Base-by-base conservation (phyloP, 37 sponge, comb jelly and placozoan species). In the Crambe crambe region DNA sequence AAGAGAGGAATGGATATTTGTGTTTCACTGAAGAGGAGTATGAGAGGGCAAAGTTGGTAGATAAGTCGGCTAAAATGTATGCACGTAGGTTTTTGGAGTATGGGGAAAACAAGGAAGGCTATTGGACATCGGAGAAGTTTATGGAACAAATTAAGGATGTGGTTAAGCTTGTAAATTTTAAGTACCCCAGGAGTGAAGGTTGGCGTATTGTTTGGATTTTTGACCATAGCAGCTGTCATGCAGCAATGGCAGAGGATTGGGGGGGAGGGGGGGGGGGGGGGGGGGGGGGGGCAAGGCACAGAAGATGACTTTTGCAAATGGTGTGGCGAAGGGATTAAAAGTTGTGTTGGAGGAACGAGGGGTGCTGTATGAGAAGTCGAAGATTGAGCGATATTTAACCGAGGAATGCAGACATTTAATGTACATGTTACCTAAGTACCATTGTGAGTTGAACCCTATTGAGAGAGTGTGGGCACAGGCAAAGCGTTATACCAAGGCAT, bases 151-250 rank as follows among this genome's bases (percentile, higher is more conserved):
- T 86, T 10, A 42, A 80, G 51, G 61, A 64, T 9, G 86, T 79
- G n/a, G n/a, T n/a, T n/a, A n/a, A n/a, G n/a, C n/a, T n/a, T 2
- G 43, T 75, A 31, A 73, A 74, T 4, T 78, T 86, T 5, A 80
- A 86, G 71, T 86, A 86, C 31, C 87, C 87, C n/a, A 86, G 70
- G 60, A 39, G 38, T 41, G 76, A 80, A 15, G 87, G 87, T 0
- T 86, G 72, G 79, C 62, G 36, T 32, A 18, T 65, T 2, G 56
- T 68, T 22, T 80, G 87, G 87, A 47, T 86, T 2, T 86, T 86
- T 73, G 79, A 86, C 70, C 80, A 86, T 6, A 79, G 80, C 25
- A 42, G 73, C 18, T 80, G 81, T 67, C 87, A 80, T 32, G 56
- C 69, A n/a, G n/a, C n/a, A n/a, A n/a, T n/a, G n/a, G n/a, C n/a